phyloP scores from a whole-genome alignment of 2,888 invertebrate genomes.

The Lepidochitona cinerea region DNA sequence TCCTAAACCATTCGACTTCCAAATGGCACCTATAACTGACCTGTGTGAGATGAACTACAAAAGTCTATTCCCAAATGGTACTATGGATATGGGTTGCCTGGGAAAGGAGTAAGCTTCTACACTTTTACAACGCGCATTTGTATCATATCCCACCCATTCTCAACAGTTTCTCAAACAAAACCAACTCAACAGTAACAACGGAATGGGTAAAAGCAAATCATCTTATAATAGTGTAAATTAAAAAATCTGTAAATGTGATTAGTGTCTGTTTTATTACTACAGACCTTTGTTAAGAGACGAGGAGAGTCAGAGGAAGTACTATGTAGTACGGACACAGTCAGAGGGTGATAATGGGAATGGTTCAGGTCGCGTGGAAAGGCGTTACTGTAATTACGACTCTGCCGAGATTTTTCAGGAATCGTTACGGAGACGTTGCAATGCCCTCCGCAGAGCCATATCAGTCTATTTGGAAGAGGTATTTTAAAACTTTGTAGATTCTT shows the following conservation, averaged over 20 bases:
- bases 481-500: too few relatives aligned
- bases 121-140: not conserved
- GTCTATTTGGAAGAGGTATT: slow-evolving; percentile 15
- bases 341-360: not conserved
- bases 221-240: too few relatives aligned
- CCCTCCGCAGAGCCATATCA: not conserved
- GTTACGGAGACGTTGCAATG: not conserved
- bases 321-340: not conserved
- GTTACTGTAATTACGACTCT: not conserved
- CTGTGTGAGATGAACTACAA: slow-evolving; percentile 20
- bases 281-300: too few relatives aligned
- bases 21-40: slow-evolving; percentile 22
- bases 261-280: too few relatives aligned
- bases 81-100: slow-evolving; percentile 11
- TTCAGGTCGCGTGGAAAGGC: not conserved
- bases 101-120: not conserved
- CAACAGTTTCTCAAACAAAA: not conserved
- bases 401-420: not conserved
- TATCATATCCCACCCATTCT: not conserved
- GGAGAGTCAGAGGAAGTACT: too few relatives aligned
- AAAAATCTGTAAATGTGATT: too few relatives aligned
- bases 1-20: slow-evolving; percentile 25
- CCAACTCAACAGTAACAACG: too few relatives aligned
- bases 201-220: too few relatives aligned
- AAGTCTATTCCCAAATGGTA: slow-evolving; percentile 11